Evolutionary conservation across 2,888 invertebrate genomes (phyloP).

Genomic region (Pecten maximus): DNA sequence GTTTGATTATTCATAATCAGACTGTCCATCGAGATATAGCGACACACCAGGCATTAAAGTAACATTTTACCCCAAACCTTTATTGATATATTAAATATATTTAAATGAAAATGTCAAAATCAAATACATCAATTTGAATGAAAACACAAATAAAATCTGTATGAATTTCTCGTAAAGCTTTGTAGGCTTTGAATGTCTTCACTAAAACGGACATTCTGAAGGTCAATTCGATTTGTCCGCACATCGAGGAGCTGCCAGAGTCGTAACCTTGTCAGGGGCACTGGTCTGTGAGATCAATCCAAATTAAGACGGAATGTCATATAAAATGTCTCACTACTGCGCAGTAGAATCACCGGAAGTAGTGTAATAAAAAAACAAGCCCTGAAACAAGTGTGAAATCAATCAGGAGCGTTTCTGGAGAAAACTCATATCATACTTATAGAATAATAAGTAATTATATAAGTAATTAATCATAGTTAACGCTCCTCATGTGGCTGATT

Average conservation of each 20-base stretch:
- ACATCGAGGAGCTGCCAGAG: neutral
- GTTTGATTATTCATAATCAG: too few relatives aligned
- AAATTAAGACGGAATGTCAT: neutral
- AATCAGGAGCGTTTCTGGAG: neutral
- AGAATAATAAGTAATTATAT: too few relatives aligned
- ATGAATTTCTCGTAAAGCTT: neutral
- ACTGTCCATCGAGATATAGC: too few relatives aligned
- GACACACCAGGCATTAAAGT: too few relatives aligned
- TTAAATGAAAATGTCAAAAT: too few relatives aligned
- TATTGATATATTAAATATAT: too few relatives aligned
- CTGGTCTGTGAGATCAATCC: neutral
- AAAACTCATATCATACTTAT: neutral
- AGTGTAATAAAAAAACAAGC: neutral
- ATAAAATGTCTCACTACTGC: neutral
- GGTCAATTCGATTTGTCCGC: neutral
- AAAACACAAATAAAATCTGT: too few relatives aligned
- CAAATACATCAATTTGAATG: too few relatives aligned
- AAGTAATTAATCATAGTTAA: too few relatives aligned
- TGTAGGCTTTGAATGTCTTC: neutral
- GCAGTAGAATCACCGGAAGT: neutral
- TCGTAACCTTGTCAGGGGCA: neutral
- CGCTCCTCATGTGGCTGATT: too few relatives aligned
- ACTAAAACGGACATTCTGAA: neutral
- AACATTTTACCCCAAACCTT: too few relatives aligned
- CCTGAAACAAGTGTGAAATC: neutral